Base-by-base conservation (phyloP, 2,888 invertebrate species). In the Timema podura region DNA sequence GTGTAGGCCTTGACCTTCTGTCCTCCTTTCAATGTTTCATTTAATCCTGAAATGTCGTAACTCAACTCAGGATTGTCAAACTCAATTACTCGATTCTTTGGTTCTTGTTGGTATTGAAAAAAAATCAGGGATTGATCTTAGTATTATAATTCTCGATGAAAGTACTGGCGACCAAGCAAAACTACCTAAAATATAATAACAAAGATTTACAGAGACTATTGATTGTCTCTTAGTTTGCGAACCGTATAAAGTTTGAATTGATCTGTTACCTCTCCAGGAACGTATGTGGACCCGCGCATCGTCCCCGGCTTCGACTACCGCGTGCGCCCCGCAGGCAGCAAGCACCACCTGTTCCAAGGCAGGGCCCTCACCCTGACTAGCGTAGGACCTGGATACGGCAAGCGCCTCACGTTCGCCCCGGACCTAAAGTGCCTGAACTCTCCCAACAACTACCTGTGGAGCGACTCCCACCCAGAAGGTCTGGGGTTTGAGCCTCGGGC, bases 311-410 rank as follows among this genome's bases (percentile, higher is more conserved):
- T 91, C 81, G 82, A 84, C 76, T 92, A 92, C 82, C 85, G 85
- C 72, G 88, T 91, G 6, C 86, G 91, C 7, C 88, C 89, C 5
- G 87, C 87, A n/a, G 86, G 87, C 73, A 76, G 77, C n/a, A 66
- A 68, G 46, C 84, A 86, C 54, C 86, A 87, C 75, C 82, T 91
- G 9, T 91, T 91, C 78, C 83, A 85, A 69, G 89, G 89, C 0
- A 84, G 88, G 71, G 85, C 89, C 64, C 79, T 90, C 70, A 81
- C 85, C 67, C 82, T 92, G 51, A 82, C 86, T 71, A 87, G 87
- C 59, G 83, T 91, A 73, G 91, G 91, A 10, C 86, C 89, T 83
- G 91, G 92, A 16, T 92, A 91, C 77, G 91, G 90, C 47, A 91
- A 91, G 78, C 84, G 91, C 66, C 83, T 92, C 71, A 90, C 90